Conservation (phyloP, 2,888 invertebrate genomes). For the Campoletis raptor region DNA sequence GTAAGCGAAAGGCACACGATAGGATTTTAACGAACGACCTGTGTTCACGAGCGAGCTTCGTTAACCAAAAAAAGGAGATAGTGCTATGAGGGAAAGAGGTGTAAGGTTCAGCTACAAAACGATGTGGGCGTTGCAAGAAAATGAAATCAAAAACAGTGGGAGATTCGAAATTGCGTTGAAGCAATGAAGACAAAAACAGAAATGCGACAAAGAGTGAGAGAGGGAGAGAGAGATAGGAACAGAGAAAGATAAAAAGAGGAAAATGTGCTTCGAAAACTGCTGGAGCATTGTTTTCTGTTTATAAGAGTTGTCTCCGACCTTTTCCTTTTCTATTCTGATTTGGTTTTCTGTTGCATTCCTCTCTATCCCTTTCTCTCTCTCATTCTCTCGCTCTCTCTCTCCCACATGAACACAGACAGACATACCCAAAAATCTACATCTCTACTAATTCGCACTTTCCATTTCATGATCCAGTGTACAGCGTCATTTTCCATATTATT, state of each 20-base stretch:
- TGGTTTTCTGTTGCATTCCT: background rate
- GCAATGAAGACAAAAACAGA: background rate
- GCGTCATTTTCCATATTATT: conserved; percentile 55
- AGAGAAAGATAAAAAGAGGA: background rate
- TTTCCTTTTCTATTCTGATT: background rate
- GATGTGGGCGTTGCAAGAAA: conserved; percentile 10
- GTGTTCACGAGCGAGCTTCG: conserved; percentile 43
- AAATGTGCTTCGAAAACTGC: background rate
- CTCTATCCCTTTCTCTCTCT: background rate
- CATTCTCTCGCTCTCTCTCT: conserved; percentile 20
- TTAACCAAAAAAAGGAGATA: conserved; percentile 8
- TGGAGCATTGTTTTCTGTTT: background rate
- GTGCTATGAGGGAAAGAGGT: background rate
- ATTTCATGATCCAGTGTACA: conserved; percentile 18
- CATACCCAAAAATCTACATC: background rate
- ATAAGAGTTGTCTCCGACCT: background rate
- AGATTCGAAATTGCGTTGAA: conserved; percentile 5
- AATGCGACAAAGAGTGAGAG: background rate
- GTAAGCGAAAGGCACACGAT: conserved; percentile 6
- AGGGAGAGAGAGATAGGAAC: background rate
- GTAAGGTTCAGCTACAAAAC: background rate
- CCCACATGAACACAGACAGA: background rate
- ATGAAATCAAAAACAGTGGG: conserved; percentile 33
- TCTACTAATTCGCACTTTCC: conserved; percentile 24
- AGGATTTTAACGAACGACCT: conserved; percentile 51